phyloP scores from a whole-genome alignment of 2,797 vertebrate genomes.

The Aldrovandia affinis region DNA sequence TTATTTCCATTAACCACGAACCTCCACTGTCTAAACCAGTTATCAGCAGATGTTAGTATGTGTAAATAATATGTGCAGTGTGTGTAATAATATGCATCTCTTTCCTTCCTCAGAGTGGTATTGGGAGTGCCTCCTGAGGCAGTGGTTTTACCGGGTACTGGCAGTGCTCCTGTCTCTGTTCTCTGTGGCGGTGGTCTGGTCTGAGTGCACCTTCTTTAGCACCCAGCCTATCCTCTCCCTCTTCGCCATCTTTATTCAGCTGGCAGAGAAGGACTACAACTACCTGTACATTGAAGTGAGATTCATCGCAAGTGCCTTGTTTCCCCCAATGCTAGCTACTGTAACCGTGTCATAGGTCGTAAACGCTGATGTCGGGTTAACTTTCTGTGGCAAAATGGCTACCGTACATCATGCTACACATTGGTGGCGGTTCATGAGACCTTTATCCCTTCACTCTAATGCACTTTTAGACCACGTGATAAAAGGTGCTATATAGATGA shows the following conservation, averaged over 20 bases:
- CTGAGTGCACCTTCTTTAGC: slow-evolving; percentile 98
- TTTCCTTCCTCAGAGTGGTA: slow-evolving; percentile 85
- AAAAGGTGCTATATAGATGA: no score
- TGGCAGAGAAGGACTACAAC: slow-evolving; percentile 92
- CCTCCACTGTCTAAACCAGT: no score
- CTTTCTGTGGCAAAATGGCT: neutral
- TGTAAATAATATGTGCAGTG: neutral
- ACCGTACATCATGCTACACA: neutral
- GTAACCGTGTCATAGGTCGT: neutral
- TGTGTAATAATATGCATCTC: no score
- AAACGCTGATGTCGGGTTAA: neutral
- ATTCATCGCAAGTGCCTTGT: neutral
- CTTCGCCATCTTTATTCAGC: slow-evolving; percentile 94
- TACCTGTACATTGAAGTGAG: slow-evolving; percentile 97
- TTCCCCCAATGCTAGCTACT: neutral
- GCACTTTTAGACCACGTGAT: no score
- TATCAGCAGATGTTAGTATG: no score
- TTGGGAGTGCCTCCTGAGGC: slow-evolving; percentile 91
- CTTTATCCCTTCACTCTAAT: no score
- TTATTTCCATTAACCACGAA: no score
- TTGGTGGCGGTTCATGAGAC: no score
- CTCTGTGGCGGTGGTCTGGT: slow-evolving; percentile 95
- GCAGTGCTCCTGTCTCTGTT: slow-evolving; percentile 83
- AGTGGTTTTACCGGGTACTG: slow-evolving; percentile 88
- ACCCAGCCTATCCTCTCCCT: slow-evolving; percentile 89